A percentile compares a stretch with the other conserved stretches of the same genome.
phyloP scores from a whole-genome alignment of 2,888 invertebrate genomes.

The Catonia carolina region DNA sequence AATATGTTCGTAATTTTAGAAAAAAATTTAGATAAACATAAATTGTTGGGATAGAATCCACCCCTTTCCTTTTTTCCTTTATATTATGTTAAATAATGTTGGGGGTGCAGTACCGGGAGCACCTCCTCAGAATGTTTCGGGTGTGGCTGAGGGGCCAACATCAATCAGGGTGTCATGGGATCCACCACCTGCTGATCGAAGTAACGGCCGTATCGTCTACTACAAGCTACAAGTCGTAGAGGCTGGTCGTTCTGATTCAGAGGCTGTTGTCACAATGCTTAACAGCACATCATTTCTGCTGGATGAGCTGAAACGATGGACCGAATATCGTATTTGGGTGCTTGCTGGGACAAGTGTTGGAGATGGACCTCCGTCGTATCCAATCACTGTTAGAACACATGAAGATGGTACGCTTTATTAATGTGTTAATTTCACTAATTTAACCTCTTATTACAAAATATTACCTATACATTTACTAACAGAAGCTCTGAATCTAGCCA shows the following conservation, averaged over 20 bases:
- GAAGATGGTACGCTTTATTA: conserved; percentile 90
- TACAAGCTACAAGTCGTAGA: conserved; percentile 90
- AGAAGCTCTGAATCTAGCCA: no score
- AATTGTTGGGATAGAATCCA: no score
- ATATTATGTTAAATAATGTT: conserved; percentile 8
- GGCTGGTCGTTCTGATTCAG: conserved; percentile 74
- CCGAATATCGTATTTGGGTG: conserved; percentile 94
- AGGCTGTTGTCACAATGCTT: conserved; percentile 67
- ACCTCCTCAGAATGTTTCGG: conserved; percentile 90
- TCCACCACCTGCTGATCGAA: conserved; percentile 83
- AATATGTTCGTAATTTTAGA: no score
- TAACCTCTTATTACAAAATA: no score
- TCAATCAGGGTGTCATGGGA: conserved; percentile 86
- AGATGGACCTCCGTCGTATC: conserved; percentile 89
- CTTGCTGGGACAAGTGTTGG: conserved; percentile 94
- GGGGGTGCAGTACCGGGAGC: conserved; percentile 81
- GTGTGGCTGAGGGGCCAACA: conserved; percentile 80
- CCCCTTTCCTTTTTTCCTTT: neutral
- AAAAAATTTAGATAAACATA: no score
- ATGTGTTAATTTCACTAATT: no score
- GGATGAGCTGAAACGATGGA: conserved; percentile 90
- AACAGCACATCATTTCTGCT: conserved; percentile 73
- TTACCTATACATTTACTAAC: no score
- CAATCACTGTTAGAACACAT: conserved; percentile 86
- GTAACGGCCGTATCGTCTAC: conserved; percentile 89